Evolutionary conservation across 2,888 invertebrate genomes (phyloP), one percentile per base, ranked within the genome.

Genomic region (Drosophila borborema): DNA sequence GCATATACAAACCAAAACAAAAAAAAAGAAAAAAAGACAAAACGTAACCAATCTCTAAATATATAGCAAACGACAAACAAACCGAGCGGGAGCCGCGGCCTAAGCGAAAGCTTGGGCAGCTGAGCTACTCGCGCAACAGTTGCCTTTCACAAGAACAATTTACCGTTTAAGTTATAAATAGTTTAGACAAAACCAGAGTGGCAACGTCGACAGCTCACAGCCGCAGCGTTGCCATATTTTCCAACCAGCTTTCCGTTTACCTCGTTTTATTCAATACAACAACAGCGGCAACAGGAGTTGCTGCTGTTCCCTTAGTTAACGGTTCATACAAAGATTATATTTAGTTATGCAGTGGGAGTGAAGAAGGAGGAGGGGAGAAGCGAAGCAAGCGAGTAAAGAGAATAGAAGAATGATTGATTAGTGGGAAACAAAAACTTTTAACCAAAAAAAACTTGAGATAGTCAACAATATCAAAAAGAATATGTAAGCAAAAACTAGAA

Each of bases 121-220:
- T 8, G 6, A 67, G 83, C 69, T 85, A 76, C 74, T 70, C 64
- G 85, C 75, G 72, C 76, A 86, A 87, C 89, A 86, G 86, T 86
- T 86, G 86, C 86, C 85, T 89, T 85, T 78, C 86, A 91, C 86
- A 90, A 90, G 82, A 87, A 87, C 87, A 89, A 87, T 90, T 86
- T 89, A 86, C 86, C 86, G 46, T 89, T 86, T 86, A 86, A 89
- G 89, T 86, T 86, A 87, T 56, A 82, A 86, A 86, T 86, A 86
- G 89, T 81, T 84, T 84, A 90, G 80, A 75, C 78, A 82, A 87
- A 87, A 72, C 80, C 75, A 71, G 76, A 79, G 68, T 74, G 79
- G 79, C 65, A 64, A n/a, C 64, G 64, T 45, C 62, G 16, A 1
- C 38, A 12, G 34, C 71, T 46, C 51, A 56, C 48, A 60, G 66